Evolutionary conservation across 1,140 invertebrate genomes (phyloP).

Genomic region (Drosophila prosaltans): DNA sequence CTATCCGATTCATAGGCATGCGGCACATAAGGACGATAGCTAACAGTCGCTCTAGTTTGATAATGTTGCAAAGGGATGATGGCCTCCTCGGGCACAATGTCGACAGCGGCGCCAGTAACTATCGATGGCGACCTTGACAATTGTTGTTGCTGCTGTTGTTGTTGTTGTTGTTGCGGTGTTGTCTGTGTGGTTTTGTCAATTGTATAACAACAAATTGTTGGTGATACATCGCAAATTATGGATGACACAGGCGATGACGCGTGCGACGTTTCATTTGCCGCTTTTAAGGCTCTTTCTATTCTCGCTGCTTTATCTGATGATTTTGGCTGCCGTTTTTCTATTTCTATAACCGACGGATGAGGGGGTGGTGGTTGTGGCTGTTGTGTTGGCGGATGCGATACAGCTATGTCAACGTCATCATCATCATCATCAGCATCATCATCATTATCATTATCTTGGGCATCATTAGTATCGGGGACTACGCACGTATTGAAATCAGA

Average conservation of each 20-base stretch:
- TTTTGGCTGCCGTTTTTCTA: slow-evolving; percentile 69
- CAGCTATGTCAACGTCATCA: slow-evolving; percentile 53
- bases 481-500: slow-evolving; percentile 44
- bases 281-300: slow-evolving; percentile 38
- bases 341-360: slow-evolving; percentile 73
- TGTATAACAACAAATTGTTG: slow-evolving; percentile 79
- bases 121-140: slow-evolving; percentile 11
- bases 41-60: slow-evolving; percentile 48
- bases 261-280: slow-evolving; percentile 45
- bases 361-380: neutral
- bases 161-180: neutral
- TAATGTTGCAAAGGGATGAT: slow-evolving; percentile 40
- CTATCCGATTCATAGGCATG: neutral
- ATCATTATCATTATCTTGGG: slow-evolving; percentile 32
- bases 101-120: slow-evolving; percentile 19
- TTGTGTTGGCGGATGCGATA: neutral
- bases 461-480: slow-evolving; percentile 38
- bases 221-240: slow-evolving; percentile 64
- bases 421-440: slow-evolving; percentile 41
- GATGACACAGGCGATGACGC: slow-evolving; percentile 62
- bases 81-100: slow-evolving; percentile 5
- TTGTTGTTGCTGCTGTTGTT: slow-evolving; percentile 26
- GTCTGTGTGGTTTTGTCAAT: slow-evolving; percentile 59
- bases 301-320: slow-evolving; percentile 60
- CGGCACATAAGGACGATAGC: slow-evolving; percentile 39